These are phyloP conservation scores for Oplegnathus fasciatus DNA, from an alignment of 2,113 vertebrate species.

Conservation along the genomic window DNA sequence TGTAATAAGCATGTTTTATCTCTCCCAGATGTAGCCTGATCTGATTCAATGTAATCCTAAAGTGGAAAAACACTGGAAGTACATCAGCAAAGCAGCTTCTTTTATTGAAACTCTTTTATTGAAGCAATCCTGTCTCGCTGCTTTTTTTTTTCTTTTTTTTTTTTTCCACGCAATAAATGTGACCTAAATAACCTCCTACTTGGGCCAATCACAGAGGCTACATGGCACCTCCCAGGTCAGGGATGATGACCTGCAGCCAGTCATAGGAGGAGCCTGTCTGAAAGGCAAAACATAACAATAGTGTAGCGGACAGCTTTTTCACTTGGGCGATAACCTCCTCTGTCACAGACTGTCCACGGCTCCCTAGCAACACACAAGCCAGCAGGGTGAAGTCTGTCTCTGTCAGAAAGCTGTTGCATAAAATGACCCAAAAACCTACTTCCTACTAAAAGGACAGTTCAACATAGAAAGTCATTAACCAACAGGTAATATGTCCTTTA, in stretches of 20 bases:
- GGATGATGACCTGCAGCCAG: conserved; percentile 60
- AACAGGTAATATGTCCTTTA: conserved; percentile 77
- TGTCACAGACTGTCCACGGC: conserved; percentile 33
- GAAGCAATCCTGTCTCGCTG: not conserved
- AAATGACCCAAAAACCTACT: conserved; percentile 83
- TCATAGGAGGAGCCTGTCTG: conserved; percentile 43
- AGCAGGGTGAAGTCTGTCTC: conserved; percentile 56
- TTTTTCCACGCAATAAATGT: conserved; percentile 30
- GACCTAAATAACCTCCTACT: conserved; percentile 56
- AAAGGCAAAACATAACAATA: conserved; percentile 60
- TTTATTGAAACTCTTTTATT: not conserved
- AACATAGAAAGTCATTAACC: conserved; percentile 78
- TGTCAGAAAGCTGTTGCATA: conserved; percentile 64
- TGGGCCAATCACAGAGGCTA: conserved; percentile 39
- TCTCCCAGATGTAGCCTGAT: conserved; percentile 26
- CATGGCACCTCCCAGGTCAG: conserved; percentile 55
- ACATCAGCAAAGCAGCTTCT: not conserved
- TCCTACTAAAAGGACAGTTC: conserved; percentile 68
- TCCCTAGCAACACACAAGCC: conserved; percentile 59
- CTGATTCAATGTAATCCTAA: conserved; percentile 22
- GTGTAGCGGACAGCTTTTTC: conserved; percentile 34
- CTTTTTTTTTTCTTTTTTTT: not conserved
- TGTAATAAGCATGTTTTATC: conserved; percentile 49
- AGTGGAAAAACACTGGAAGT: conserved; percentile 24
- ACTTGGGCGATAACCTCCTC: conserved; percentile 41